Percentiles rank a stretch among this genome's conserved stretches.
Conservation (phyloP, 2,113 vertebrate species). For the Laticauda laticaudata region DNA sequence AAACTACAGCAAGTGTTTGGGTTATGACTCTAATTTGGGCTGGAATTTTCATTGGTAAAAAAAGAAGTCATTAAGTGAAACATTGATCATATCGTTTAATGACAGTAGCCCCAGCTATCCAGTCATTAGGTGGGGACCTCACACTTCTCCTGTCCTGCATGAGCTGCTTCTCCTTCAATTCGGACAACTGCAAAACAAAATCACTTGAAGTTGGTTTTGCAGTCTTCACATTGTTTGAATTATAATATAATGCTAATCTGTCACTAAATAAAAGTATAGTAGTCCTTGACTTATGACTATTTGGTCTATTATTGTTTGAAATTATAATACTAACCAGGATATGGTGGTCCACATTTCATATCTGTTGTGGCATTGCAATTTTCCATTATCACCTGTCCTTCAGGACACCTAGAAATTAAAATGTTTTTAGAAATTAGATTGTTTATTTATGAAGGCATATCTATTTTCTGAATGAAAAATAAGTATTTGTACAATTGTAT, state of each 20-base stretch:
- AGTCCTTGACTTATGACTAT: neutral
- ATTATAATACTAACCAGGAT: neutral
- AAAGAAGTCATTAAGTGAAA: neutral
- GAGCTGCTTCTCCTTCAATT: neutral
- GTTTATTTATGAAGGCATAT: neutral
- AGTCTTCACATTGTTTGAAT: neutral
- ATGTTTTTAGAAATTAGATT: no score
- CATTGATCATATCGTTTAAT: neutral
- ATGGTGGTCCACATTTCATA: neutral
- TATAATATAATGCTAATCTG: neutral
- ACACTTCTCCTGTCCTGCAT: neutral
- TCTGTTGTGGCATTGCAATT: neutral
- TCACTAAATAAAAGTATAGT: neutral
- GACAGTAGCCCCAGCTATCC: neutral
- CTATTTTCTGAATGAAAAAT: neutral
- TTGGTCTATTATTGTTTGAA: neutral
- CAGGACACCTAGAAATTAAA: slow-evolving; percentile 2
- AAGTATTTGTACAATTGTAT: neutral
- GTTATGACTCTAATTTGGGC: neutral
- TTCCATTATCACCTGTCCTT: neutral
- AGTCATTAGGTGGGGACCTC: neutral
- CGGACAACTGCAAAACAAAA: neutral
- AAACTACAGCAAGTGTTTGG: neutral
- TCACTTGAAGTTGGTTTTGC: neutral
- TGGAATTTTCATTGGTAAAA: neutral